phyloP scores from a whole-genome alignment of 2,797 vertebrate genomes.

The Crax fasciolata region DNA sequence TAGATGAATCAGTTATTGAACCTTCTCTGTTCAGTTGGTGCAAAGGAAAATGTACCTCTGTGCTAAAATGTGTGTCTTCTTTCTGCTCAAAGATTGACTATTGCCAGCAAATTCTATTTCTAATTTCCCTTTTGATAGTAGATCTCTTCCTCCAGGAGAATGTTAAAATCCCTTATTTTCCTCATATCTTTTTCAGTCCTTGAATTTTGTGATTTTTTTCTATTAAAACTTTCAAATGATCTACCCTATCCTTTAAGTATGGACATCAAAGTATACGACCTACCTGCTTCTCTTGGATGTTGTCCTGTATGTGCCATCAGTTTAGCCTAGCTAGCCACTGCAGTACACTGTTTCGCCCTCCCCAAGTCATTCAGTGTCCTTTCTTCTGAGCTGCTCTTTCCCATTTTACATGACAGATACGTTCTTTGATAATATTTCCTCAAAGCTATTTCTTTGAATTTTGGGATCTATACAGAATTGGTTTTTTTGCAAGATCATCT shows the following conservation, averaged over 20 bases:
- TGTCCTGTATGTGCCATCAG: not conserved
- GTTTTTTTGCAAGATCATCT: not conserved
- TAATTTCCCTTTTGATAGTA: not conserved
- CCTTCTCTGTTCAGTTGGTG: not conserved
- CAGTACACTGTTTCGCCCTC: not conserved
- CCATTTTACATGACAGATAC: accelerated
- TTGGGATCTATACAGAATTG: not conserved
- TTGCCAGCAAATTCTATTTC: not conserved
- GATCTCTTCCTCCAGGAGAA: not conserved
- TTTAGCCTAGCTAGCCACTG: not conserved
- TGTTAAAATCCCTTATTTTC: not conserved
- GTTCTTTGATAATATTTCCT: not conserved
- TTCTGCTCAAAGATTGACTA: not conserved
- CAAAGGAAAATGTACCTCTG: not conserved
- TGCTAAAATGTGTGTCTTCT: not conserved
- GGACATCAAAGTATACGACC: not conserved
- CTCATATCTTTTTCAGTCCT: not conserved
- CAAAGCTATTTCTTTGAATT: not conserved
- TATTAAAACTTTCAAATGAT: not conserved
- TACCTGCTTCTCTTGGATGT: not conserved
- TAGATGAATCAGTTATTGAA: not conserved
- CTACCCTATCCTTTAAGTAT: not conserved
- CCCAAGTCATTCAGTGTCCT: not conserved
- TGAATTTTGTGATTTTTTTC: not conserved
- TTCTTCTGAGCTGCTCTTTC: not conserved